A percentile compares a stretch with the other conserved stretches of the same genome.
Evolutionary conservation across 2,797 vertebrate species (phyloP).

Genomic region (Microtus californicus): DNA sequence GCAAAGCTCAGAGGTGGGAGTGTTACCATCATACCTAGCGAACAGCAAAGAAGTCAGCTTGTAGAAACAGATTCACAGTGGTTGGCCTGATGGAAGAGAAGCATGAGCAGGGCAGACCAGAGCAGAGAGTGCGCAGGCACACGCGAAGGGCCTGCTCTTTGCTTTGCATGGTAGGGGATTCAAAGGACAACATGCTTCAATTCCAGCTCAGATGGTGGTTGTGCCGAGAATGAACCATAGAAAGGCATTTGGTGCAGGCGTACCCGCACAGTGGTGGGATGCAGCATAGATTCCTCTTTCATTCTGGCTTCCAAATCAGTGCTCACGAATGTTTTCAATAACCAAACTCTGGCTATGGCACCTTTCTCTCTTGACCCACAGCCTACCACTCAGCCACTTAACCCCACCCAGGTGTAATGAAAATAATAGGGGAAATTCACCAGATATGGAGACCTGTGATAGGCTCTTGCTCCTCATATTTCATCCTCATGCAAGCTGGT

Average conservation of each 20-base stretch:
- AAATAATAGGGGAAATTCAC: constrained; percentile 5
- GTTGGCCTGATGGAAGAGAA: neutral
- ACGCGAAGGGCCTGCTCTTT: neutral
- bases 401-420: neutral
- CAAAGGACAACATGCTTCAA: neutral
- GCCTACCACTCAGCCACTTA: neutral
- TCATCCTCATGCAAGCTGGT: neutral
- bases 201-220: neutral
- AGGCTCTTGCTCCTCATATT: neutral
- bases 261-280: neutral
- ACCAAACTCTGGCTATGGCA: neutral
- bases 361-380: neutral
- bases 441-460: neutral
- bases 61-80: neutral
- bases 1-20: neutral
- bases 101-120: accelerated
- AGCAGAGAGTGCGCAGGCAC: neutral
- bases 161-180: neutral
- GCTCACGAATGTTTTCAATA: neutral
- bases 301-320: neutral
- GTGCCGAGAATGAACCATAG: neutral
- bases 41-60: neutral
- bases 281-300: neutral
- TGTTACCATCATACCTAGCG: neutral
- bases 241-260: neutral